Conservation (phyloP, 2,113 vertebrate species). For the Telmatochromis brachygnathus region DNA sequence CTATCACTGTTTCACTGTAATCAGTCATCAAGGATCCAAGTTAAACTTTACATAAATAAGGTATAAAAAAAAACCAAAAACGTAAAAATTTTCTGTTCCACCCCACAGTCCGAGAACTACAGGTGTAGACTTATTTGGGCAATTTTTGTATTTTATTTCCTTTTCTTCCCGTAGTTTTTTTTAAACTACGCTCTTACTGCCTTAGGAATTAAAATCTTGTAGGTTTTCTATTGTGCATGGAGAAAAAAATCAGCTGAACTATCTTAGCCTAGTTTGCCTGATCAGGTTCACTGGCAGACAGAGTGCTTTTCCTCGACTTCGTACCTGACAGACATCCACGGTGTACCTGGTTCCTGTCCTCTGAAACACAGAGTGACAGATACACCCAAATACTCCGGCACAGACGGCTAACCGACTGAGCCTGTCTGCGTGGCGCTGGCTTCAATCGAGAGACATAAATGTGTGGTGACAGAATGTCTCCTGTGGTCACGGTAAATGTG, state of each 20-base stretch:
- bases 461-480: constrained; percentile 35
- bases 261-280: not conserved
- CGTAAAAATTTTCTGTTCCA: not conserved
- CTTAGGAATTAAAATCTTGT: not conserved
- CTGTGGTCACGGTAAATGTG: constrained; percentile 10
- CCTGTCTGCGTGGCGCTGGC: not conserved
- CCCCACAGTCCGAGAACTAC: not conserved
- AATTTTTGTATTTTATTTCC: not conserved
- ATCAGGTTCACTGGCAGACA: not conserved
- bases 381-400: not conserved
- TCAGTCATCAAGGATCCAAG: not conserved
- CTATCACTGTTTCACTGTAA: rapidly evolving
- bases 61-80: rapidly evolving
- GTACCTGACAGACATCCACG: not conserved
- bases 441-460: constrained; percentile 36
- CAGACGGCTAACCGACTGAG: not conserved
- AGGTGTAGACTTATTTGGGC: not conserved
- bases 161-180: not conserved
- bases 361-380: not conserved
- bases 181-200: rapidly evolving
- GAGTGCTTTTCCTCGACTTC: not conserved
- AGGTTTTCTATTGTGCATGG: not conserved
- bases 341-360: not conserved
- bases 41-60: not conserved
- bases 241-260: not conserved